Conservation (phyloP, 1,140 invertebrate species). For the Spodoptera frugiperda region DNA sequence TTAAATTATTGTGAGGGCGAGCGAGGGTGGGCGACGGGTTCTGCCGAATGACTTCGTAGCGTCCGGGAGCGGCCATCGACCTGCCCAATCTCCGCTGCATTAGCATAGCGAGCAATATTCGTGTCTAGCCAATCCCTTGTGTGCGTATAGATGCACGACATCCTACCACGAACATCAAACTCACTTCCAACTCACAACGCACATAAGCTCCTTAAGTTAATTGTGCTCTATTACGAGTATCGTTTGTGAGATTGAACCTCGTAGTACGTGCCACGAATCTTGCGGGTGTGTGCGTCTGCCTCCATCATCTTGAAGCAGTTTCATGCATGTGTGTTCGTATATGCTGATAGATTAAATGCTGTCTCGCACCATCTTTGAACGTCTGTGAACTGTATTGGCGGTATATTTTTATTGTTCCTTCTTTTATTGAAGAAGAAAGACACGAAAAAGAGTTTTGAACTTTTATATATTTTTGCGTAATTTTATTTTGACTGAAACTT, state of each 20-base stretch:
- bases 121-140: constrained; percentile 66
- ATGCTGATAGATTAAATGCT: constrained; percentile 57
- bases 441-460: not conserved
- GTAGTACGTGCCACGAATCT: constrained; percentile 21
- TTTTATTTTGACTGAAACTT: too few relatives aligned
- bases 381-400: constrained; percentile 3
- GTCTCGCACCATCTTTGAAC: constrained; percentile 43
- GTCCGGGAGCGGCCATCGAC: constrained; percentile 86
- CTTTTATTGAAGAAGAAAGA: not conserved
- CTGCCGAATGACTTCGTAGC: constrained; percentile 84
- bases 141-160: constrained; percentile 55
- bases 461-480: too few relatives aligned
- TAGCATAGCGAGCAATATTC: constrained; percentile 86
- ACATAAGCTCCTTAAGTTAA: not conserved
- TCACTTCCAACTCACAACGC: constrained; percentile 11
- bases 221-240: not conserved
- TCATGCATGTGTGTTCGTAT: constrained; percentile 50
- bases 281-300: constrained; percentile 46
- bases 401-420: not conserved
- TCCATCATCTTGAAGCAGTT: constrained; percentile 55
- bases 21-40: constrained; percentile 79
- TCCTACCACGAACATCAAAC: constrained; percentile 5
- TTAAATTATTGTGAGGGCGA: constrained; percentile 61
- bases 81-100: constrained; percentile 87
- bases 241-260: constrained; percentile 6